Base-by-base conservation (phyloP, 2,888 invertebrate genomes). In the Odontocerum albicorne region DNA sequence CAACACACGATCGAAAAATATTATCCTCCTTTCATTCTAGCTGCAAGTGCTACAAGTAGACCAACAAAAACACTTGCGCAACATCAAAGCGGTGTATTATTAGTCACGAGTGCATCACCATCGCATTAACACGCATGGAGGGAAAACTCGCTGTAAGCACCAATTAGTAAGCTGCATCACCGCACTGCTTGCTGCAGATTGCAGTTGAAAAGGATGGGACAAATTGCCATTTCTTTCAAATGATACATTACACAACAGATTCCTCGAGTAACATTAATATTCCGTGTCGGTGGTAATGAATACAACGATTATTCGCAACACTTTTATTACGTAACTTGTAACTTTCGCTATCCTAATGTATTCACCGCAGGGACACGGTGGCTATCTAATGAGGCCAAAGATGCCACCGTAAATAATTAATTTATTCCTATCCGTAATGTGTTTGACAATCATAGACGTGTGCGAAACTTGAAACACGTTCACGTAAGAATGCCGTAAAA, bases 301-400 rank as follows among this genome's bases (percentile, higher is more conserved):
- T 36, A 31, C 15, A 15, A 31, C 44, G 31, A 52, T 45, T 45
- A 52, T 39, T 32, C 45, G 36, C 38, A 52, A 38, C 38, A 42
- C 36, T 45, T 8, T 40, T 15, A 27, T 52, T 38, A 22, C 45
- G 36, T 38, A 36, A 52, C 20, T 15, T 33, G 22, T 39, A 21
- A 50, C 55, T 55, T 55, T 55, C 55, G 45, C 55, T 40, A 19
- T 55, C 55, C 40, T 52, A 52, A 52, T 52, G 38, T 38, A 52
- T 52, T 52, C 52, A 44, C 43, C 22, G 36, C 35, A 33, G 33
- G 38, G 38, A n/a, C 15, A 21, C 4, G 19, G 32, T 31, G 20
- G 10, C 7, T 32, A 42, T 33, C 49, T 38, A 49, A 42, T 40
- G 40, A 40, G 40, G 49, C 32, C 40, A 17, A 32, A 39, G 42